Conservation (phyloP, 2,797 vertebrate species). For the Chloroceryle amazona region DNA sequence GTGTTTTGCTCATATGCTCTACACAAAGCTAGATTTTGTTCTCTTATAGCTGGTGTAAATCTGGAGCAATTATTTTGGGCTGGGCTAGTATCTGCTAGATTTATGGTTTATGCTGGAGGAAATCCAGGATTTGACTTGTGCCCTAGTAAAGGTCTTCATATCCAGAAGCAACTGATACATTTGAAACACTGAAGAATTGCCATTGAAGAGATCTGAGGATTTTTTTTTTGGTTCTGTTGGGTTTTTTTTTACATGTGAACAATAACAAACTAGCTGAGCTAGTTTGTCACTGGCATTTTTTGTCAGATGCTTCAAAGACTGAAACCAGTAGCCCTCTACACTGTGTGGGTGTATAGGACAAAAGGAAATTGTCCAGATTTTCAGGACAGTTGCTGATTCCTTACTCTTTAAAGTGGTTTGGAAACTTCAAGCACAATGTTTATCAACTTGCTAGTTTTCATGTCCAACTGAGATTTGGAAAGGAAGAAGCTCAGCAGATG, state of each 20-base stretch:
- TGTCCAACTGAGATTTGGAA: slow-evolving; percentile 39
- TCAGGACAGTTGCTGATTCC: slow-evolving; percentile 8
- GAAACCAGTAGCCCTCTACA: background rate
- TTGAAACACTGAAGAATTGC: background rate
- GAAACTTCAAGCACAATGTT: slow-evolving; percentile 27
- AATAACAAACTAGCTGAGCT: background rate
- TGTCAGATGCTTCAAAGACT: slow-evolving; percentile 7
- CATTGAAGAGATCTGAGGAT: background rate
- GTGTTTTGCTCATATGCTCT: background rate
- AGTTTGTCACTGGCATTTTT: background rate
- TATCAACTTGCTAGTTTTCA: slow-evolving; percentile 38
- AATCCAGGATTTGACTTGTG: background rate
- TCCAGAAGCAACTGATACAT: background rate
- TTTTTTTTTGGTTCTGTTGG: background rate
- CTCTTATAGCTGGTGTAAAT: background rate
- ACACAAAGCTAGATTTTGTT: background rate
- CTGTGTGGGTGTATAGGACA: slow-evolving; percentile 3
- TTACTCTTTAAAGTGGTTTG: slow-evolving; percentile 37
- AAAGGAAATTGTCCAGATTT: slow-evolving; percentile 59
- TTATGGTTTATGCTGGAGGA: background rate
- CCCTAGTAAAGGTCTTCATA: background rate
- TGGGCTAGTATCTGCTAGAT: background rate
- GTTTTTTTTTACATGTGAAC: background rate
- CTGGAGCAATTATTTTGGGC: background rate
- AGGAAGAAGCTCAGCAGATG: slow-evolving; percentile 63